Evolutionary conservation across 2,797 vertebrate genomes (phyloP).

Genomic region (Spheniscus humboldti): DNA sequence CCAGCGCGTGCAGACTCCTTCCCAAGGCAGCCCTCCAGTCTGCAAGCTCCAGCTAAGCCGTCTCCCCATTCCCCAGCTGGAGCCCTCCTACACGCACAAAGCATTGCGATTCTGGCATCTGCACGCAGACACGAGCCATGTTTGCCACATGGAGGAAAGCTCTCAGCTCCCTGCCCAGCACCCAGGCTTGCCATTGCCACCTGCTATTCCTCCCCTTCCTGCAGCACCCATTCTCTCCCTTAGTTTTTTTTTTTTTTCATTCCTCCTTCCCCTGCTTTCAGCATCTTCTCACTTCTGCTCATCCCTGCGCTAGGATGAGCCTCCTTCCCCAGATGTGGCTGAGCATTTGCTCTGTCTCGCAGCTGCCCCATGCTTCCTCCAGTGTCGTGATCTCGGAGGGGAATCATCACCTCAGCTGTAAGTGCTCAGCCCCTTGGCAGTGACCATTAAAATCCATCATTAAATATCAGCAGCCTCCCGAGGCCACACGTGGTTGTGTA

Average conservation of each 20-base stretch:
- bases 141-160: not conserved
- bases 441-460: not conserved
- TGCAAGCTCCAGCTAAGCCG: not conserved
- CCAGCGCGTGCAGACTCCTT: fast-evolving
- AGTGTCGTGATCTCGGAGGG: fast-evolving
- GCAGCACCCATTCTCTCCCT: not conserved
- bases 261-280: not conserved
- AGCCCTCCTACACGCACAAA: not conserved
- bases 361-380: not conserved
- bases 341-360: not conserved
- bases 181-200: not conserved
- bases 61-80: not conserved
- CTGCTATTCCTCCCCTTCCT: not conserved
- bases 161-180: not conserved
- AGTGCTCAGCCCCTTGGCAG: not conserved
- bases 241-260: not conserved
- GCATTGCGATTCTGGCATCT: not conserved
- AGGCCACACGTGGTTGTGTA: not conserved
- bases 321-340: not conserved
- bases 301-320: not conserved
- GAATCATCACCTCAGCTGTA: not conserved
- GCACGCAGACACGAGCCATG: not conserved
- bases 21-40: not conserved
- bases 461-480: not conserved
- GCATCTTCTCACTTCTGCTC: not conserved